Evolutionary conservation across 2,888 invertebrate genomes (phyloP), one percentile per base, ranked within the genome.

Genomic region (Euproctis similis): DNA sequence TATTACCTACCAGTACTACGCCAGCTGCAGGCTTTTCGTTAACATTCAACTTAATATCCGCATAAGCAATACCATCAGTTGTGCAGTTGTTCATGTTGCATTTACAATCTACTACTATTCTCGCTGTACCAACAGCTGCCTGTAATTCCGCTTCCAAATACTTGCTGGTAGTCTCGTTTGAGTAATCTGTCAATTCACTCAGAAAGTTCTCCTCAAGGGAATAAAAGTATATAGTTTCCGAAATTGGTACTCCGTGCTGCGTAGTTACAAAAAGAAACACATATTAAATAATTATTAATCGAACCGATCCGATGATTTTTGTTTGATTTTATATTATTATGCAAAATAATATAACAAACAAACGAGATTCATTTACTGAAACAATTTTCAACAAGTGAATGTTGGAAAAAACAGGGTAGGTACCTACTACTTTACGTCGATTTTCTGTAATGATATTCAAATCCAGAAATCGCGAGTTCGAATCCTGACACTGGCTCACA

Each of bases 121-220:
- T 46, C 1, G 67, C 69, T 11, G 69, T 53, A 1, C 75, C 76
- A 1, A 52, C 33, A 2, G 36, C 14, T 2, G 69, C 64, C 2
- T 31, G 14, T 24, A 63, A 24, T 3, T 45, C 40, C 0, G 53
- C 60, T 1, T 50, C 41, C 5, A 70, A 48, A 24, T 59, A 51
- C 12, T 54, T 50, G 55, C 56, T 59, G 16, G 59, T 56, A 0
- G 70, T 72, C 28, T 69, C 71, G 35, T 74, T 74, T 2, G 65
- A 48, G 26, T 53, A 75, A 43, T 74, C 72, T 1, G 64, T 42
- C 21, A 74, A 44, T 34, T 73, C 74, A 21, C 53, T 62, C 2
- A 74, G 50, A 34, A 76, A 75, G 45, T 63, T 70, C 16, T 71
- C 65, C 56, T 75, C 72, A 0, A 72, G 41, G 1, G 74, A 75